Percentiles rank a stretch among this genome's conserved stretches.
These are phyloP conservation scores for Porites cylindrica DNA, from an alignment of 92 coral and sea anemone species.

Conservation along the genomic window DNA sequence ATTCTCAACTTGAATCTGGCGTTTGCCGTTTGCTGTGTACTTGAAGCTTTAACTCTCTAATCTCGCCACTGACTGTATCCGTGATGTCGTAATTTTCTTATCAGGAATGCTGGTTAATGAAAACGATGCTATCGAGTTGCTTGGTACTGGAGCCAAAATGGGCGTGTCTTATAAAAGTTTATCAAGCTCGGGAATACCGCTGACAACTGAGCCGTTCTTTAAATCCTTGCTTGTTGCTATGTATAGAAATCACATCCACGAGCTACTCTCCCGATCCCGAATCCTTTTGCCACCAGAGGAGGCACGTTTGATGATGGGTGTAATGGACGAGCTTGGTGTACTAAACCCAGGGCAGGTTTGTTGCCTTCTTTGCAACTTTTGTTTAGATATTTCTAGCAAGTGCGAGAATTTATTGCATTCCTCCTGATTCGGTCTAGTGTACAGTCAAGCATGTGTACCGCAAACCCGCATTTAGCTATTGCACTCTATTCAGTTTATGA, in stretches of 20 bases:
- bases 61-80: too few species aligned
- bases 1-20: too few species aligned
- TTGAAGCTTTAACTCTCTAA: too few species aligned
- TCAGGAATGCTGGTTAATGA: constrained; percentile 91
- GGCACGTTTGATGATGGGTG: constrained; percentile 99
- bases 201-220: constrained; percentile 97
- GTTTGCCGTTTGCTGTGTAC: too few species aligned
- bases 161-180: constrained; percentile 82
- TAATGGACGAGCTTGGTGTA: constrained; percentile 95
- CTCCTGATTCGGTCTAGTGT: too few species aligned
- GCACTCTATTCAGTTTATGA: too few species aligned
- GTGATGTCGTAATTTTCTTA: background rate
- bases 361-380: background rate
- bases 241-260: constrained; percentile 82
- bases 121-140: constrained; percentile 77
- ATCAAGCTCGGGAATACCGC: constrained; percentile 77
- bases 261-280: constrained; percentile 82
- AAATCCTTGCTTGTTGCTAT: constrained; percentile 86
- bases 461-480: too few species aligned
- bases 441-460: too few species aligned
- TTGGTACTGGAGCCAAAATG: constrained; percentile 77
- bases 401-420: background rate
- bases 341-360: constrained; percentile 87
- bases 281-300: constrained; percentile 84
- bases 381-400: background rate